phyloP scores from a whole-genome alignment of 2,797 vertebrate genomes.

The Semotilus atromaculatus region DNA sequence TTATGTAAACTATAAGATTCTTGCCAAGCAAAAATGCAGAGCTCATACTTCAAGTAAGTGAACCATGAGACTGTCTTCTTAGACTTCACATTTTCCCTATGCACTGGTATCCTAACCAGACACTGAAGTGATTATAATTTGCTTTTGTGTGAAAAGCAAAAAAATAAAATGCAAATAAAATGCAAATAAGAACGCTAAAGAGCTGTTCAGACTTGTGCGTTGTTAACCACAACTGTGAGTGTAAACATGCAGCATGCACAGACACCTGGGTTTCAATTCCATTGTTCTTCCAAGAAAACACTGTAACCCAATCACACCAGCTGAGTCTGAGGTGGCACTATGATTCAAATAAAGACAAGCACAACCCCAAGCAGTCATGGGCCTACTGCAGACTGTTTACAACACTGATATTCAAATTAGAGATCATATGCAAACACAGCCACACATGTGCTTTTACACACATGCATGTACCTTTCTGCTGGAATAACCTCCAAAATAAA shows the following conservation, averaged over 20 bases:
- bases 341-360: background rate
- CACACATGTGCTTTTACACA: conserved; percentile 21
- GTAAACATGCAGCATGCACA: conserved; percentile 32
- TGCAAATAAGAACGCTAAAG: conserved; percentile 44
- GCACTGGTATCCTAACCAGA: background rate
- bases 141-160: background rate
- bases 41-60: background rate
- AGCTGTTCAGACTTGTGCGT: conserved; percentile 4
- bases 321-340: background rate
- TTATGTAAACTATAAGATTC: background rate
- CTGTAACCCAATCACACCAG: conserved; percentile 26
- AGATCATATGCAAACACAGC: conserved; percentile 13
- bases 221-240: conserved; percentile 1
- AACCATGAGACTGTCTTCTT: background rate
- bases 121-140: background rate
- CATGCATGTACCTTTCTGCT: conserved; percentile 50
- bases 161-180: conserved; percentile 18
- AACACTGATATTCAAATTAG: background rate
- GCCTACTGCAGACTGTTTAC: background rate
- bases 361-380: background rate
- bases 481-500: conserved; percentile 37
- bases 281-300: conserved; percentile 11
- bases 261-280: conserved; percentile 45
- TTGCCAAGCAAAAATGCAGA: background rate
- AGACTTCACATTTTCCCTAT: background rate